Conservation (phyloP, 2,888 invertebrate species). For the Monoplex corrugatus region DNA sequence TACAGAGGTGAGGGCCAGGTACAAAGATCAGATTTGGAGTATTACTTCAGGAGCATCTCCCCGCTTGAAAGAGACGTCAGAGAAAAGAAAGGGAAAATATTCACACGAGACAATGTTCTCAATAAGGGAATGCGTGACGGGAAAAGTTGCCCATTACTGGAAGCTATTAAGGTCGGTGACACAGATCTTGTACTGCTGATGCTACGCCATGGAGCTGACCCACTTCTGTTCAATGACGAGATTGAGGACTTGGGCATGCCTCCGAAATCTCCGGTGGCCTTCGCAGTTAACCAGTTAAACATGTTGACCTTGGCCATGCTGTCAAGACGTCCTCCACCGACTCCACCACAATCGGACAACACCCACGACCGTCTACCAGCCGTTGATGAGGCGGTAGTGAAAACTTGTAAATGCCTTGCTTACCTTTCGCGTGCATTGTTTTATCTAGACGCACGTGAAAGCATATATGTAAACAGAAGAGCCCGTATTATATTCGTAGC, state of each 20-base stretch:
- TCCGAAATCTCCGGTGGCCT: slow-evolving; percentile 6
- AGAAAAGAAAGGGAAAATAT: neutral
- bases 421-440: slow-evolving; percentile 33
- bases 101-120: neutral
- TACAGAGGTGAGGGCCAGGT: too few species aligned
- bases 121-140: neutral
- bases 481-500: too few species aligned
- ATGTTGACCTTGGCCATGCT: neutral
- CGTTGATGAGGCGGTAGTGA: neutral
- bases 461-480: neutral
- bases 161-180: slow-evolving; percentile 9
- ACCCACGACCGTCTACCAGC: neutral
- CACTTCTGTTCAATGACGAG: slow-evolving; percentile 20
- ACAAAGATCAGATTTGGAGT: slow-evolving; percentile 24
- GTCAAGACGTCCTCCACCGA: too few species aligned
- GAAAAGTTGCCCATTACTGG: slow-evolving; percentile 11
- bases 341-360: too few species aligned
- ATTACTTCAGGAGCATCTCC: slow-evolving; percentile 29
- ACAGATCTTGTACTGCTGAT: slow-evolving; percentile 27
- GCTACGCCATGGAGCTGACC: slow-evolving; percentile 46
- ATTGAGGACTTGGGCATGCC: neutral
- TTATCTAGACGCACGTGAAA: slow-evolving; percentile 28
- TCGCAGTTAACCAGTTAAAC: slow-evolving; percentile 22
- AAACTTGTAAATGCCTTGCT: neutral
- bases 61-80: slow-evolving; percentile 24